Conservation (phyloP, 2,888 invertebrate genomes). For the Pollenia labialis region DNA sequence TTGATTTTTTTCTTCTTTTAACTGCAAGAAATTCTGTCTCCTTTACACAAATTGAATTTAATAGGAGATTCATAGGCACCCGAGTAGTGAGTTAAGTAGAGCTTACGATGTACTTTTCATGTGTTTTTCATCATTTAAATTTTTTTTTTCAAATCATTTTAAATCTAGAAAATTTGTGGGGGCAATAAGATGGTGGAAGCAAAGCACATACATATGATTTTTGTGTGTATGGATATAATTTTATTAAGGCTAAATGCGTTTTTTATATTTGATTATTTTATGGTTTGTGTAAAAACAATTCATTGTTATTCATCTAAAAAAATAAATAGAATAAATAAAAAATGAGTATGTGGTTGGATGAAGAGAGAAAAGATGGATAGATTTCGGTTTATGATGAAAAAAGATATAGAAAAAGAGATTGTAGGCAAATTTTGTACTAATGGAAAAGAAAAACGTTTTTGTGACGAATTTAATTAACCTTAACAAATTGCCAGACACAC, state of each 20-base stretch:
- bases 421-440: background rate
- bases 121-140: constrained; percentile 29
- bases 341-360: constrained; percentile 1
- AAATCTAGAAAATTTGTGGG: too few species aligned
- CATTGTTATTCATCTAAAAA: constrained; percentile 52
- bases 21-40: too few species aligned
- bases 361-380: too few species aligned
- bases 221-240: constrained; percentile 18
- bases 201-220: constrained; percentile 11
- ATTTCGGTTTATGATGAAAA: background rate
- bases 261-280: background rate
- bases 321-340: constrained; percentile 11
- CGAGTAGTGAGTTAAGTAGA: too few species aligned
- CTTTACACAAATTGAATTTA: too few species aligned
- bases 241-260: constrained; percentile 9
- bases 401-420: background rate
- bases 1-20: too few species aligned
- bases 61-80: too few species aligned
- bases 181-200: background rate
- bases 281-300: constrained; percentile 15
- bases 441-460: background rate
- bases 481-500: constrained; percentile 30
- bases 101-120: background rate
- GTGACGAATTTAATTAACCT: constrained; percentile 45
- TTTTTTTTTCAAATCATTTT: background rate